Conservation (phyloP, 1,140 invertebrate genomes). For the Rhopalosiphum padi region DNA sequence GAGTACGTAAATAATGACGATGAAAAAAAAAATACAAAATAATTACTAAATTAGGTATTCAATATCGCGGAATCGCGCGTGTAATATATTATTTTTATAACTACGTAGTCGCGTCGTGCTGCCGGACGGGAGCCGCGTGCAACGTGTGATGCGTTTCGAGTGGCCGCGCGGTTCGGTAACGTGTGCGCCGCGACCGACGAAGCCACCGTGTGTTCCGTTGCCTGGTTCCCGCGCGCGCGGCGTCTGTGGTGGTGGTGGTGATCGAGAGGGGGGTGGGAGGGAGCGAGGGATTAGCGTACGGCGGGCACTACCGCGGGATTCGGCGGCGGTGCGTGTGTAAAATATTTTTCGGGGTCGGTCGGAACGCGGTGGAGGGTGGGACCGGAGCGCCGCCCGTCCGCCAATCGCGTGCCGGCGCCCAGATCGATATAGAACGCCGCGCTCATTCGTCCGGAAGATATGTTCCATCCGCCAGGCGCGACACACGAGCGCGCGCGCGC, state of each 20-base stretch:
- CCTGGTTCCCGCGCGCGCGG: background rate
- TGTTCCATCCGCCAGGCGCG: constrained; percentile 51
- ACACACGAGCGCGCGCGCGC: background rate
- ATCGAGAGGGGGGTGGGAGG: background rate
- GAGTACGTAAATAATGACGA: background rate
- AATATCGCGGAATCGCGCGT: background rate
- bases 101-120: background rate
- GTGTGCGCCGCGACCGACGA: constrained; percentile 38
- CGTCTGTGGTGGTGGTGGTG: background rate
- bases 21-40: background rate
- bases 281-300: background rate
- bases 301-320: background rate
- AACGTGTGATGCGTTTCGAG: constrained; percentile 4
- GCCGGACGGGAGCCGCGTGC: constrained; percentile 32
- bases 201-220: background rate
- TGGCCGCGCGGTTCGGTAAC: constrained; percentile 49
- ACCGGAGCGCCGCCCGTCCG: constrained; percentile 50
- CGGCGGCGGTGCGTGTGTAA: constrained; percentile 16
- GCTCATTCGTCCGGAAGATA: constrained; percentile 58
- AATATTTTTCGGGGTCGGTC: constrained; percentile 29
- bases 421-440: constrained; percentile 56
- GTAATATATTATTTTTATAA: background rate
- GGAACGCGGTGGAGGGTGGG: constrained; percentile 31
- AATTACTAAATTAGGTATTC: background rate
- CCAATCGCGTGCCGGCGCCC: constrained; percentile 55